Conservation (phyloP, 2,797 vertebrate genomes). For the Lagorchestes hirsutus region DNA sequence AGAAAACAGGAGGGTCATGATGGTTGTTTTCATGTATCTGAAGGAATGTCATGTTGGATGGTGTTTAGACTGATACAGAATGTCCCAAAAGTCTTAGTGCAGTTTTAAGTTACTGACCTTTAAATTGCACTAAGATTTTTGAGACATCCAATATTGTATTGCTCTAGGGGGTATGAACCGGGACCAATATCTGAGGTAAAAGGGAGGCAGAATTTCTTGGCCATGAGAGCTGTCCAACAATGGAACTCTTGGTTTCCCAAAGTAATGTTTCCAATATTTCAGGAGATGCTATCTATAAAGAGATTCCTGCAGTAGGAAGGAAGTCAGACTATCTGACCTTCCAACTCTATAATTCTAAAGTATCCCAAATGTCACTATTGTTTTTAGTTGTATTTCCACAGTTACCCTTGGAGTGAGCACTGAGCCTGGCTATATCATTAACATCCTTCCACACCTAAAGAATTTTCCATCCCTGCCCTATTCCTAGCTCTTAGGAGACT, state of each 20-base stretch:
- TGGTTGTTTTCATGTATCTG: not conserved
- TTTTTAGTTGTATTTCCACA: not conserved
- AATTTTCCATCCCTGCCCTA: not conserved
- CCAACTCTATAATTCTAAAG: not conserved
- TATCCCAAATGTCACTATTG: not conserved
- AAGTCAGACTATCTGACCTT: not conserved
- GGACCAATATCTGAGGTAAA: not conserved
- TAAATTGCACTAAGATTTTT: not conserved
- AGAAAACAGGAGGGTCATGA: not conserved
- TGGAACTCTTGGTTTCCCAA: not conserved
- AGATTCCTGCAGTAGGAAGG: not conserved
- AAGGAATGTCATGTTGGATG: not conserved
- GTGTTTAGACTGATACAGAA: not conserved
- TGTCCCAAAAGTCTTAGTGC: not conserved
- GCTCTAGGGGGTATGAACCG: not conserved
- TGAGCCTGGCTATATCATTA: not conserved
- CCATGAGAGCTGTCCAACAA: not conserved
- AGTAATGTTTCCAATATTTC: not conserved
- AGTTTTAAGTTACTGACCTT: not conserved
- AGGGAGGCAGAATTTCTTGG: not conserved
- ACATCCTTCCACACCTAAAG: not conserved
- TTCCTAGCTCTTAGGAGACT: not conserved
- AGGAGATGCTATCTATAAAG: not conserved
- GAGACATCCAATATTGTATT: not conserved
- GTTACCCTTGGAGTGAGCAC: not conserved